Conservation (phyloP, 2,888 invertebrate species). For the Dendrolimus pini region DNA sequence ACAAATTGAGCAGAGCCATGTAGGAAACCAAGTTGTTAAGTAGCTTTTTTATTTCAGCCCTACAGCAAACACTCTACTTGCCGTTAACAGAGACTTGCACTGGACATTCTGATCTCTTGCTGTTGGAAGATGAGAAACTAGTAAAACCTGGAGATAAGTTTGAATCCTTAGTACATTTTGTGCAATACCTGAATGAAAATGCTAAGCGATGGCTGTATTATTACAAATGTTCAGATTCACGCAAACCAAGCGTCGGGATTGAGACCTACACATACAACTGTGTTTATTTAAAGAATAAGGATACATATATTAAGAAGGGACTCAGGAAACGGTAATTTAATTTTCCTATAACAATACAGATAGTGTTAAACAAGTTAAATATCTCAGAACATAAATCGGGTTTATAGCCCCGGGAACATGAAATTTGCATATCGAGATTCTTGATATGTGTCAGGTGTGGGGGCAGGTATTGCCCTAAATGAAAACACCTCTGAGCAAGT, state of each 20-base stretch:
- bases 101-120: slow-evolving; percentile 23
- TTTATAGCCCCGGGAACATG: too few relatives aligned
- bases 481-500: too few relatives aligned
- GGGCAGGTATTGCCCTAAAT: too few relatives aligned
- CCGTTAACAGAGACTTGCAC: slow-evolving; percentile 22
- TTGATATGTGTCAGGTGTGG: too few relatives aligned
- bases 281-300: slow-evolving; percentile 33
- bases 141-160: slow-evolving; percentile 37
- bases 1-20: too few relatives aligned
- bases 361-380: too few relatives aligned
- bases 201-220: slow-evolving; percentile 38
- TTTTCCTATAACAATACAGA: background rate
- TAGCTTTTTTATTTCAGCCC: background rate
- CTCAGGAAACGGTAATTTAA: slow-evolving; percentile 29
- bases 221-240: slow-evolving; percentile 36
- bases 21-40: too few relatives aligned
- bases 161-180: slow-evolving; percentile 29
- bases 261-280: slow-evolving; percentile 35
- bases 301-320: slow-evolving; percentile 30
- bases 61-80: slow-evolving; percentile 4
- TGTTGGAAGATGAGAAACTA: slow-evolving; percentile 28
- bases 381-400: too few relatives aligned
- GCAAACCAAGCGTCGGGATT: slow-evolving; percentile 21
- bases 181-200: slow-evolving; percentile 36
- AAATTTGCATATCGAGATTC: too few relatives aligned